Percentiles rank a stretch among this genome's conserved stretches.
Evolutionary conservation across 2,797 vertebrate species (phyloP).

Genomic region (Darevskia nairensis): DNA sequence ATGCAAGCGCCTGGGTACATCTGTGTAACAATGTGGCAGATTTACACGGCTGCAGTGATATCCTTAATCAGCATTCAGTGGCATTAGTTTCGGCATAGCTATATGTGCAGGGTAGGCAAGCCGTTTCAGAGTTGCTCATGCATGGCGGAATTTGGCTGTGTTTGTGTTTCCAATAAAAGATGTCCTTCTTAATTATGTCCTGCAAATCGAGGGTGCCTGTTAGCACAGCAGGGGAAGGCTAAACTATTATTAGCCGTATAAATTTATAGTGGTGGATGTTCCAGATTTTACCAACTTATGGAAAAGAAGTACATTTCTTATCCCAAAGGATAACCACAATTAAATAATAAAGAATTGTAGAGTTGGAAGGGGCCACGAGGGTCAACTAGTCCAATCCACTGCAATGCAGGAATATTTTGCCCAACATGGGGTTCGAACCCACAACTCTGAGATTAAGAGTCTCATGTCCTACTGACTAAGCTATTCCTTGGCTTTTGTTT

Average conservation of each 20-base stretch:
- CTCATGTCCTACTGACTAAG: too few species aligned
- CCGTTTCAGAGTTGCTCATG: slow-evolving; percentile 44
- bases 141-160: slow-evolving; percentile 44
- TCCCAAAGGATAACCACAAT: slow-evolving; percentile 21
- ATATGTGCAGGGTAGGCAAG: slow-evolving; percentile 54
- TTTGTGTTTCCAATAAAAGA: slow-evolving; percentile 31
- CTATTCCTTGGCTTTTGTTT: background rate
- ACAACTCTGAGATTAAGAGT: too few species aligned
- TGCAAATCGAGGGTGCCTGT: background rate
- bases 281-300: background rate
- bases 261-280: background rate
- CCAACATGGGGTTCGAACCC: too few species aligned
- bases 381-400: too few species aligned
- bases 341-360: background rate
- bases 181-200: background rate
- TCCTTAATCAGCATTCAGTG: slow-evolving; percentile 54
- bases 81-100: background rate
- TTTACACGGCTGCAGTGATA: slow-evolving; percentile 32
- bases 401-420: too few species aligned
- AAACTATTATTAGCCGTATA: background rate
- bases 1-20: slow-evolving; percentile 3
- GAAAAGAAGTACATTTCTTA: background rate
- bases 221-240: background rate
- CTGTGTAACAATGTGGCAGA: slow-evolving; percentile 24
- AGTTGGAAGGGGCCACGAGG: too few species aligned